Evolutionary conservation across 2,888 invertebrate species (phyloP), one percentile per base, ranked within the genome.

Genomic region (Rotaria magnacalcarata): DNA sequence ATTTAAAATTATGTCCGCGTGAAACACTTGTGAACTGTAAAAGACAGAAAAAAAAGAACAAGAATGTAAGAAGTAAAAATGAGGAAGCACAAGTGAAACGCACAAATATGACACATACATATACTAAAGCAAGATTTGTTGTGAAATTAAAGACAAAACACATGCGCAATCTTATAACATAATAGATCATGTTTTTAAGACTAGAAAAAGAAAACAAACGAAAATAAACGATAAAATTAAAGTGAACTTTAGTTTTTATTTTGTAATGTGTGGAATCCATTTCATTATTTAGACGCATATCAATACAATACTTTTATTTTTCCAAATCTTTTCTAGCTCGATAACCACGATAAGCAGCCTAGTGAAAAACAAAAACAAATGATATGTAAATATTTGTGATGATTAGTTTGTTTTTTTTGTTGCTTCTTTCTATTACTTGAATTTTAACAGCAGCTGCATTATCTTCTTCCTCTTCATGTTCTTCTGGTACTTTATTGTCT

Each of bases 321-420:
- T 80, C 80, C 21, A 80, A n/a, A 47, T 80, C 80, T 80, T 80
- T 80, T 80, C 80, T 47, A 47, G 47, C 80, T 47, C 80, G 80
- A 80, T 80, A 80, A 10, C 80, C 80, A n/a, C 80, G 80, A 43
- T 80, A 80, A n/a, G 80, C 80, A 80, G 80, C 80, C 80, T 80
- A 47, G 47, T 67, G 0, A 4, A 34, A 67, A 6, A 67, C 11
- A 67, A 19, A 19, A 54, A 52, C 52, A 11, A 47, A 47, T 27
- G 24, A 34, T 50, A 50, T 50, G 14, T 50, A 50, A 50, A 50
- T 50, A 50, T 14, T 50, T 50, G 50, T 11, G 14, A 14, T 50
- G 14, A 50, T 11, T 50, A 8, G 50, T 1, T 50, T 19, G 5
- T 19, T n/a, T 67, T 67, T 1, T 16, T 4, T 27, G 16, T 3